Evolutionary conservation across 2,888 invertebrate species (phyloP).

Genomic region (Tipula lateralis): DNA sequence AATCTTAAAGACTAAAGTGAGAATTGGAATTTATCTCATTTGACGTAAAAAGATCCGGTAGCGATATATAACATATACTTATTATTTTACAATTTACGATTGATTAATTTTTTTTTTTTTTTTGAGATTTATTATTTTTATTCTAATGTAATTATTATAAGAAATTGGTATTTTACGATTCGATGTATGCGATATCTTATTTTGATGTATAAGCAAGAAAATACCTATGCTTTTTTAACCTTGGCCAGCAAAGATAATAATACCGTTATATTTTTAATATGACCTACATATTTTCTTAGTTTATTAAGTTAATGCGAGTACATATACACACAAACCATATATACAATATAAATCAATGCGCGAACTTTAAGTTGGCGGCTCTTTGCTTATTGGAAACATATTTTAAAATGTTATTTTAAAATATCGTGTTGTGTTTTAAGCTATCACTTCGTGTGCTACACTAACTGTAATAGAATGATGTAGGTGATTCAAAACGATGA

Average conservation of each 20-base stretch:
- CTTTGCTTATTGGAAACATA: no score
- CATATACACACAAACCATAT: no score
- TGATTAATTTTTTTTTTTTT: not conserved
- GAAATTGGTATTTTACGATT: not conserved
- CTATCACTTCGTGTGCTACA: no score
- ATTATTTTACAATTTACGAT: not conserved
- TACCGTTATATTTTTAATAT: not conserved
- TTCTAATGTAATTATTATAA: not conserved
- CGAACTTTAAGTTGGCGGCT: no score
- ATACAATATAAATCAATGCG: no score
- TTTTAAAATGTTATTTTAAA: no score
- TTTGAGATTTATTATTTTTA: not conserved
- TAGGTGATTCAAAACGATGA: no score
- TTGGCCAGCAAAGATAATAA: not conserved
- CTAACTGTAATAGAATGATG: no score
- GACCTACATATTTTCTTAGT: not conserved
- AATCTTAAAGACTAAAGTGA: not conserved
- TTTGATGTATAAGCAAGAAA: not conserved
- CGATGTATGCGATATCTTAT: not conserved
- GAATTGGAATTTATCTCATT: not conserved
- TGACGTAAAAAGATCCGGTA: slow-evolving; percentile 19
- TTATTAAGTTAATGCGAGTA: no score
- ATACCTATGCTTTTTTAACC: not conserved
- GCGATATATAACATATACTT: not conserved
- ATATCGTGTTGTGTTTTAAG: no score